Percentiles rank a stretch among this genome's conserved stretches.
These are phyloP conservation scores for Fopius arisanus DNA, from an alignment of 1,140 invertebrate species.

Conservation along the genomic window DNA sequence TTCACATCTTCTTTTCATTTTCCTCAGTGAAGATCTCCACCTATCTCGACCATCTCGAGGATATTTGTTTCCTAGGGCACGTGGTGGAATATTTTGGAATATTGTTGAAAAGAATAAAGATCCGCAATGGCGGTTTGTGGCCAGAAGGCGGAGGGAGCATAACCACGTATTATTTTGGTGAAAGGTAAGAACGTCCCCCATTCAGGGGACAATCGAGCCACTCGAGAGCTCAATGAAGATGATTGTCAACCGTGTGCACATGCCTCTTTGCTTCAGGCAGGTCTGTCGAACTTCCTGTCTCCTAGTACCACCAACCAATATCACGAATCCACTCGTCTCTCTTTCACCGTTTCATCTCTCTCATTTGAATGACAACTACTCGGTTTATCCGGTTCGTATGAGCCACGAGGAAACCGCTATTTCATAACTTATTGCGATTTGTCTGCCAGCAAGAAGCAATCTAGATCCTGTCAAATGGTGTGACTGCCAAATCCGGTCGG, in stretches of 20 bases:
- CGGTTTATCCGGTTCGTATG: conserved; percentile 7
- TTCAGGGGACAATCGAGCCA: conserved; percentile 20
- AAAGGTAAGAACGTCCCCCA: neutral
- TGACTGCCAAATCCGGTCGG: conserved; percentile 54
- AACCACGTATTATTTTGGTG: neutral
- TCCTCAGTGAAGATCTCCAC: no score
- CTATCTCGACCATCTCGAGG: neutral
- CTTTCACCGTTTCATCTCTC: conserved; percentile 2
- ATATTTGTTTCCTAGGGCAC: conserved; percentile 6
- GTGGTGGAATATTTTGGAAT: neutral
- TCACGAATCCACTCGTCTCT: conserved; percentile 1
- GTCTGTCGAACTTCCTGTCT: conserved; percentile 52
- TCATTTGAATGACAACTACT: conserved; percentile 23
- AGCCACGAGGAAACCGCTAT: conserved; percentile 42
- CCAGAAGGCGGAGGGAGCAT: conserved; percentile 18
- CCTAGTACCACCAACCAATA: neutral
- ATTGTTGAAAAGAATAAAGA: neutral
- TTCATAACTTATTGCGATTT: conserved; percentile 51
- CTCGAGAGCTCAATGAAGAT: conserved; percentile 41
- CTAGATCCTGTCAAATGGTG: conserved; percentile 51
- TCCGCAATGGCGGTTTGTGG: conserved; percentile 16
- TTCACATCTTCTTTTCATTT: no score
- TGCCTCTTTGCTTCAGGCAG: conserved; percentile 42
- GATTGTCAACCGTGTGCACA: conserved; percentile 49
- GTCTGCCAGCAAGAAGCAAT: conserved; percentile 47